Conservation (phyloP, 2,888 invertebrate genomes). For the Phengaris alcon region DNA sequence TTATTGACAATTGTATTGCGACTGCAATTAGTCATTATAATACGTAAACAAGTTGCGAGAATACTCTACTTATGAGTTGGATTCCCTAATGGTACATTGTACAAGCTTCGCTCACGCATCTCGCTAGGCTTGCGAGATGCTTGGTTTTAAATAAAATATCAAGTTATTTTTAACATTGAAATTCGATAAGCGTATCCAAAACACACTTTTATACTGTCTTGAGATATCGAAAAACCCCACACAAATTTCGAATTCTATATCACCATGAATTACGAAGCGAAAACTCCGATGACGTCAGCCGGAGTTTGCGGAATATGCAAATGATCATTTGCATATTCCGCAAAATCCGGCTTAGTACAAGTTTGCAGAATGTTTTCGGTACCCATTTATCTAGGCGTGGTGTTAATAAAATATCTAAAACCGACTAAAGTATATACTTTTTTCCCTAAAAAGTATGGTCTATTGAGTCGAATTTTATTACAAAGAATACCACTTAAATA, state of each 20-base stretch:
- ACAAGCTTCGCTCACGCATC: too few relatives aligned
- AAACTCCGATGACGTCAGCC: conserved; percentile 17
- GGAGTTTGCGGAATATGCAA: conserved; percentile 21
- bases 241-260: neutral
- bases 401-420: neutral
- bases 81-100: too few relatives aligned
- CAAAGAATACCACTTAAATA: neutral
- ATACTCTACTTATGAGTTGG: too few relatives aligned
- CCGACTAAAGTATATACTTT: neutral
- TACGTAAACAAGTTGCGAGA: too few relatives aligned
- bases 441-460: neutral
- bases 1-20: too few relatives aligned
- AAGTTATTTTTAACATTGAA: neutral
- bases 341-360: neutral
- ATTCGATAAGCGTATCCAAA: neutral
- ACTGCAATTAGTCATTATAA: too few relatives aligned
- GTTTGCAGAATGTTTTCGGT: neutral
- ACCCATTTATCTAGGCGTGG: neutral
- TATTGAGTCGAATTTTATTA: neutral
- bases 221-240: conserved; percentile 6
- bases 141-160: too few relatives aligned
- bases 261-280: neutral
- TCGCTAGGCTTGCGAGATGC: too few relatives aligned
- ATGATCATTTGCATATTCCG: too few relatives aligned
- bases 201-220: neutral